Base-by-base conservation (phyloP, 53 echinoderm and acorn worm species). In the Actinopyga echinites region DNA sequence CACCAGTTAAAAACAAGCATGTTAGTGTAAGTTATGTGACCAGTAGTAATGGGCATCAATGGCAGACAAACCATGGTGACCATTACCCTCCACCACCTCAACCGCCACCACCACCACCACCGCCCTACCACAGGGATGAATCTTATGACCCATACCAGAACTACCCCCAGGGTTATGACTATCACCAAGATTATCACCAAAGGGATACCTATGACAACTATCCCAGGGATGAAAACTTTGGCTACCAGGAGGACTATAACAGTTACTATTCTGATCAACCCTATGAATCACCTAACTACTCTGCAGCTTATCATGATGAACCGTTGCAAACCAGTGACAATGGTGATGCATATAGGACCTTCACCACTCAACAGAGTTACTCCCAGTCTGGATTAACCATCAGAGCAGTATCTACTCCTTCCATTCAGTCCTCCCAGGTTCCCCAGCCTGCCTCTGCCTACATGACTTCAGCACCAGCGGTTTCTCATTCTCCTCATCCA, bases 371-470 rank as follows among this genome's bases (percentile, higher is more conserved):
- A 38, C 61, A 60, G 81, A 61, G 60, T 38, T 80, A 80, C 59
- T 80, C 81, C 45, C 81, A 59, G 17, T 80, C 81, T 24, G 81
- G 81, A 5, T 62, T 80, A 59, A 59, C 79, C 57, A 59, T 79
- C 33, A 79, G 79, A 42, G 60, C 79, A 21, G 79, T 79, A 58
- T 59, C 79, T 12, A 79, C 79, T 33, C 79, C 57, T 30, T 19
- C 33, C 57, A 59, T 58, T 19, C 85, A 56, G 43, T 29, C 74
- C 23, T 65, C 56, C 35, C 84, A 28, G 37, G 90, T 86, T 22
- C 93, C 93, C 49, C 90, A 92, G 64, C 93, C 99, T 1, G 94
- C 94, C 13, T 40, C 81, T 13, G 91, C 91, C 74, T 99, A 95
- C 73, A 92, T 90, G 79, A 99, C 99, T 25, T 91, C 99, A 8